Base-by-base conservation (phyloP, 1,140 invertebrate genomes). In the Carposina sasakii region DNA sequence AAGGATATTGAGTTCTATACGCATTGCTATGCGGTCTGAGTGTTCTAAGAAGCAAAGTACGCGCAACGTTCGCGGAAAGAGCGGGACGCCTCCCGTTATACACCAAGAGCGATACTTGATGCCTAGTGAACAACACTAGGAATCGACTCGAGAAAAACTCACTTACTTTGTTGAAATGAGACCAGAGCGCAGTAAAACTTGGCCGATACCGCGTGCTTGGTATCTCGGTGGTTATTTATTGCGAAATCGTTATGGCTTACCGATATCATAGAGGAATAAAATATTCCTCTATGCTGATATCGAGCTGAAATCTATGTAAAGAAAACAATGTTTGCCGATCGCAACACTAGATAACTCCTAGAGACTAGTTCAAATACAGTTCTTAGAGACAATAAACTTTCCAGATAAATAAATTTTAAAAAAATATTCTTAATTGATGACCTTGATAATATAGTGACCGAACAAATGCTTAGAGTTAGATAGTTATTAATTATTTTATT, bases 1-100 rank as follows among this genome's bases (percentile, higher is more conserved):
- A 44, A 52, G 66, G 50, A 74, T 67, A 67, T 63, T 77, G 63
- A 40, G 52, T 70, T 60, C 69, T 78, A 57, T 44, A 58, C 34
- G 59, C 46, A 33, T 44, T 53, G 76, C 59, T 72, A 78, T 77
- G 77, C 63, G 59, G 71, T 70, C 55, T 49, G 63, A 57, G 33
- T n/a, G 57, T 78, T 81, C 75, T 48, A n/a, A 81, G 77, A 81
- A 78, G 77, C 73, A 81, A 82, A 76, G 70, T 61, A 20, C 31
- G 63, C 47, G 65, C 60, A 57, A 60, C 58, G 54, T 77, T 81
- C 76, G 68, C 63, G 61, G 71, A 81, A 78, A 61, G 72, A 74
- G 67, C 69, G 71, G 72, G 65, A 59, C 62, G 57, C 52, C 57
- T 60, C 56, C 75, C 73, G 77, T 81, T 81, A 81, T 60, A 36